Percentiles rank a stretch among this genome's conserved stretches.
These are phyloP conservation scores for Caenorhabditis virilis DNA, from an alignment of 2,888 invertebrate species.

Conservation along the genomic window DNA sequence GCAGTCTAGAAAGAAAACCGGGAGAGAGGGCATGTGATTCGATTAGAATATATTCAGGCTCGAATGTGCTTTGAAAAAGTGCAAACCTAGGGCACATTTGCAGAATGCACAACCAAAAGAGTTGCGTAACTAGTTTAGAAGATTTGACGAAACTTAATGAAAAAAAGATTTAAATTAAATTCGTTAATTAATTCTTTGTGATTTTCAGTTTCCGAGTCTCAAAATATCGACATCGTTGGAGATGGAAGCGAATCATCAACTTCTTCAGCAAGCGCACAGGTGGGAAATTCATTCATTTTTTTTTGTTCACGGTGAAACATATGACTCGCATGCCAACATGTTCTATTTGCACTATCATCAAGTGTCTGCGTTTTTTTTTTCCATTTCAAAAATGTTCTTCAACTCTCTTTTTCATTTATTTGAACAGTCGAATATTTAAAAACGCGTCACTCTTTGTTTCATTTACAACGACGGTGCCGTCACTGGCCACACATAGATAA, in stretches of 20 bases:
- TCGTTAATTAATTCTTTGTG: background rate
- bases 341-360: conserved; percentile 3
- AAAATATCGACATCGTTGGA: conserved; percentile 57
- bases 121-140: background rate
- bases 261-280: conserved; percentile 62
- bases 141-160: background rate
- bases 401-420: too few species aligned
- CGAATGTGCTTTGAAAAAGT: conserved; percentile 15
- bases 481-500: too few species aligned
- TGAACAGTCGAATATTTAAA: conserved; percentile 34
- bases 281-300: conserved; percentile 12
- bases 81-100: conserved; percentile 21
- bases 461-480: too few species aligned
- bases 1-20: too few species aligned
- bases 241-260: conserved; percentile 65
- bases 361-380: conserved; percentile 4
- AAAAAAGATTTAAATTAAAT: background rate
- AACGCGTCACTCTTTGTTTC: too few species aligned
- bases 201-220: conserved; percentile 37
- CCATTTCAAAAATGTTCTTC: too few species aligned
- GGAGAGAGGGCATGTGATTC: background rate
- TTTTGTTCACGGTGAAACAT: conserved; percentile 1
- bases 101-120: background rate
- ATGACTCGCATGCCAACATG: conserved; percentile 1
- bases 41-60: background rate